Evolutionary conservation across 2,113 vertebrate species (phyloP).

Genomic region (Cephalopholis sonnerati): DNA sequence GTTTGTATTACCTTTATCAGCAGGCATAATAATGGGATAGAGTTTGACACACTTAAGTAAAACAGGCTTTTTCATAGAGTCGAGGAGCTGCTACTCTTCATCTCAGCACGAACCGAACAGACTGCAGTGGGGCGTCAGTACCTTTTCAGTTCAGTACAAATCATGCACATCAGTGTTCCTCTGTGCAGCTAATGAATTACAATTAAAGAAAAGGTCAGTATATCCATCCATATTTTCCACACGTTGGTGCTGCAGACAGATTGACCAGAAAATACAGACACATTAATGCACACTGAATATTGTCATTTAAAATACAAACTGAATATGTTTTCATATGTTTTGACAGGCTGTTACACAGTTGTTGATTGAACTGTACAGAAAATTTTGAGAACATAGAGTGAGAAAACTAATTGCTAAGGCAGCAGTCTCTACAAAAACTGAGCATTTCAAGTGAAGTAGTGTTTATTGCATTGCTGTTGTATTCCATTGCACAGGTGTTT

Average conservation of each 20-base stretch:
- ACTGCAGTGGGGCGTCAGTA: not conserved
- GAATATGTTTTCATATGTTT: not conserved
- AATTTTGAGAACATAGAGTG: not conserved
- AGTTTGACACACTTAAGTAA: constrained; percentile 78
- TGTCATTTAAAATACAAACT: not conserved
- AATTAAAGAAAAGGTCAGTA: not conserved
- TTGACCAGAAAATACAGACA: not conserved
- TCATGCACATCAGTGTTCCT: not conserved
- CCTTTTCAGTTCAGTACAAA: not conserved
- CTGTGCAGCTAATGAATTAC: not conserved
- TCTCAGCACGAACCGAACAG: constrained; percentile 4
- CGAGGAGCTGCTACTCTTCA: constrained; percentile 28
- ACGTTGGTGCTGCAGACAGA: not conserved
- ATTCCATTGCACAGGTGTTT: not conserved
- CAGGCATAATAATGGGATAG: constrained; percentile 78
- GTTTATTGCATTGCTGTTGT: not conserved
- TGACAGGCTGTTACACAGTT: not conserved
- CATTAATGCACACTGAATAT: not conserved
- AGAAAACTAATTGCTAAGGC: not conserved
- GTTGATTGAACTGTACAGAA: not conserved
- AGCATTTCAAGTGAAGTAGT: not conserved
- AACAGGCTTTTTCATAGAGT: constrained; percentile 60
- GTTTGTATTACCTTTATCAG: constrained; percentile 81
- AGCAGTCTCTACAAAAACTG: not conserved
- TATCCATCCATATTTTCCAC: not conserved